These are phyloP conservation scores for Papilio xuthus DNA, from an alignment of 1,140 invertebrate genomes.

Conservation along the genomic window DNA sequence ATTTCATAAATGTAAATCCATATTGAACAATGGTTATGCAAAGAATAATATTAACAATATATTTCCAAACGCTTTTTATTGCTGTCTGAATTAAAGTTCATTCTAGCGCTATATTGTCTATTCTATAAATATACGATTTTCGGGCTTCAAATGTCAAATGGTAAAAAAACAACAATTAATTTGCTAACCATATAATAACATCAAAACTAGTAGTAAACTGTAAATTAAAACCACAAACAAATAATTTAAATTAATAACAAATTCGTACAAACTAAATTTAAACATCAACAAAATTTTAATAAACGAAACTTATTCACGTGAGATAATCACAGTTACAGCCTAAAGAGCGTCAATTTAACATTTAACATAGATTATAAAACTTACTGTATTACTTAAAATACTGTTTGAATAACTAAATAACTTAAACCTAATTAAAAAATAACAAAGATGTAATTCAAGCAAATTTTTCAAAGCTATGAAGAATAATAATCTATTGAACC, in stretches of 20 bases:
- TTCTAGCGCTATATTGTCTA: no score
- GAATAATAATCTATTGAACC: not conserved
- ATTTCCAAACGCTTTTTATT: no score
- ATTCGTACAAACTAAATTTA: not conserved
- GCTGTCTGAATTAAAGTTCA: no score
- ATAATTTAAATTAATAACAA: slow-evolving; percentile 32
- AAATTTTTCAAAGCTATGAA: not conserved
- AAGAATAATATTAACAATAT: no score
- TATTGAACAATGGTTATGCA: no score
- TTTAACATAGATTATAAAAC: slow-evolving; percentile 33
- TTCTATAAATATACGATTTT: no score
- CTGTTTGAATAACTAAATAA: not conserved
- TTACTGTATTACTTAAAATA: slow-evolving; percentile 18
- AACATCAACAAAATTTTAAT: not conserved
- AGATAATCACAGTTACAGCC: slow-evolving; percentile 76
- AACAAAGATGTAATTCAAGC: not conserved
- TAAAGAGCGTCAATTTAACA: slow-evolving; percentile 65
- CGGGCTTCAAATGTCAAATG: no score
- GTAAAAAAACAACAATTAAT: not conserved
- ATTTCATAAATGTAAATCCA: no score
- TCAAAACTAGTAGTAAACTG: slow-evolving; percentile 5
- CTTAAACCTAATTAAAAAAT: not conserved
- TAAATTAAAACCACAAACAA: slow-evolving; percentile 10
- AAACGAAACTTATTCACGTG: slow-evolving; percentile 60
- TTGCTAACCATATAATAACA: not conserved